Base-by-base conservation (phyloP, 1,140 invertebrate species). In the Sipha flava region DNA sequence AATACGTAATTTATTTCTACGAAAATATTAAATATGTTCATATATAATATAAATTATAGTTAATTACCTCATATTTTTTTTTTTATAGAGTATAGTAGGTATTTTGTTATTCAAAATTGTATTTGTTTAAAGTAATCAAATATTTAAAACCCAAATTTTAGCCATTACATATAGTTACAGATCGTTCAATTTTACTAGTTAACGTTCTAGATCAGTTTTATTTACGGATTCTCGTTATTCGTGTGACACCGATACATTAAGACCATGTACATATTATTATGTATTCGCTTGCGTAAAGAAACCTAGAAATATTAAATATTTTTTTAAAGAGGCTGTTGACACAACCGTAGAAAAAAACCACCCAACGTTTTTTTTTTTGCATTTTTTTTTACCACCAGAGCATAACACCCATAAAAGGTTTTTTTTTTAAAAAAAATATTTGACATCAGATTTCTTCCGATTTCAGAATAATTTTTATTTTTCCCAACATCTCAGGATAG, bases 181-280 rank as follows among this genome's bases (percentile, higher is more conserved):
- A n/a, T 54, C 72, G 68, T 49, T 72, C 47, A 37, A 31, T 75
- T 75, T 52, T 75, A 26, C 37, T 37, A 49, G 72, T 75, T 57
- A n/a, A n/a, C 12, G 18, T 52, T 54, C 29, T 14, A 16, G 49
- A 31, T 34, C 26, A 37, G 45, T 57, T 75, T 34, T 54, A 57
- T 5, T 23, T 1, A 7, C n/a, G 1, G 31, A n/a, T n/a, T 34
- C 40, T 18, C 4, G 3, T 49, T 73, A 52, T 31, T 73, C 47
- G 47, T 73, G 72, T 31, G 72, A 75, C 54, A 75, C 72, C 31
- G 31, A 54, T 40, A 37, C 6, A 57, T 54, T n/a, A 54, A 75
- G 72, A 75, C 72, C 72, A 49, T 75, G 31, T 49, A 49, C 45
- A 16, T 47, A 75, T 75, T 75, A 31, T 54, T 75, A 54, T 75